Conservation (phyloP, 2,888 invertebrate species). For the Chrysolina oricalcia region DNA sequence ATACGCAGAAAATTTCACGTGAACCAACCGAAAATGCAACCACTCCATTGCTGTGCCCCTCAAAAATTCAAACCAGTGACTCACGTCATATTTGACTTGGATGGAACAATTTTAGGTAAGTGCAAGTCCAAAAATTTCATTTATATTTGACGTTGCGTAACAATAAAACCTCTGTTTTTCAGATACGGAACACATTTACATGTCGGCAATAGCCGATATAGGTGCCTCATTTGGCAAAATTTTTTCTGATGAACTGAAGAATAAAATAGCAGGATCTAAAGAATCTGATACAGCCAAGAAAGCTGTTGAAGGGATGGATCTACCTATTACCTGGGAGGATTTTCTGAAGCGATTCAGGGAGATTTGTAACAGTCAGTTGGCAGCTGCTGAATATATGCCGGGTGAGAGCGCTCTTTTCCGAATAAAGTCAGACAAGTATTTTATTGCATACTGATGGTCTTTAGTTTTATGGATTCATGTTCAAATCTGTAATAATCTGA, state of each 20-base stretch:
- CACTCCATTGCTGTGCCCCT: slow-evolving; percentile 43
- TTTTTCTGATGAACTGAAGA: slow-evolving; percentile 85
- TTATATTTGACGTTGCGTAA: not conserved
- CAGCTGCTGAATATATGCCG: slow-evolving; percentile 78
- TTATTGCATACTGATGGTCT: slow-evolving; percentile 76
- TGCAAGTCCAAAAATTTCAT: not conserved
- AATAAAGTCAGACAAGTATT: slow-evolving; percentile 68
- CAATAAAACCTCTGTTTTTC: slow-evolving; percentile 9
- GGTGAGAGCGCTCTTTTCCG: slow-evolving; percentile 75
- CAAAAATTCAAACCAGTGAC: slow-evolving; percentile 76
- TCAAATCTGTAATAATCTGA: too few relatives aligned
- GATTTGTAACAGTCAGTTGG: slow-evolving; percentile 75
- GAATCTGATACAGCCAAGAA: slow-evolving; percentile 76
- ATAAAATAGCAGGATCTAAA: slow-evolving; percentile 80
- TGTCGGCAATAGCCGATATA: slow-evolving; percentile 80
- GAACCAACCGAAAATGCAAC: slow-evolving; percentile 31
- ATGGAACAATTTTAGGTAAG: slow-evolving; percentile 78
- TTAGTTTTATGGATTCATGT: too few relatives aligned
- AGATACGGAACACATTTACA: slow-evolving; percentile 87
- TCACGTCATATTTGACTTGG: slow-evolving; percentile 85
- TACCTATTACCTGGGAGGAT: slow-evolving; percentile 80
- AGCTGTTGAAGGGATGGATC: slow-evolving; percentile 74
- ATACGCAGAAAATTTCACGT: slow-evolving; percentile 6
- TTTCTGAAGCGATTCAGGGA: slow-evolving; percentile 75
- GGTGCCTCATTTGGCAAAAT: slow-evolving; percentile 79